Evolutionary conservation across 2,888 invertebrate species (phyloP).

Genomic region (Xylota segnis): DNA sequence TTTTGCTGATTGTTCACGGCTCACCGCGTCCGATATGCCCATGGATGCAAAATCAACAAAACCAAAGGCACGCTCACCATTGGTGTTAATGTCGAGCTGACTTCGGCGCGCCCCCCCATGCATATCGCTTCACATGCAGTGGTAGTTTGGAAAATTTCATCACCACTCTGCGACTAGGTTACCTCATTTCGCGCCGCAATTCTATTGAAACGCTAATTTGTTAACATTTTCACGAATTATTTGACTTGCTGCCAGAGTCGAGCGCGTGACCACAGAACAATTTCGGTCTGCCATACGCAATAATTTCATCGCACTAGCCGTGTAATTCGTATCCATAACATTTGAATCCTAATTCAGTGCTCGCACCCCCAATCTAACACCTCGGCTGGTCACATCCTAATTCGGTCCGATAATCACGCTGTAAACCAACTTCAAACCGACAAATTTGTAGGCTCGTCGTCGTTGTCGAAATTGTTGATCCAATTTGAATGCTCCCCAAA

Average conservation of each 20-base stretch:
- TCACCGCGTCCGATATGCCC: not conserved
- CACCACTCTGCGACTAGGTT: not conserved
- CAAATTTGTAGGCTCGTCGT: slow-evolving; percentile 61
- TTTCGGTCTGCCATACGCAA: slow-evolving; percentile 59
- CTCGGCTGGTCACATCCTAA: slow-evolving; percentile 70
- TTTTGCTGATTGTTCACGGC: not conserved
- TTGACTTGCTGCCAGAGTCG: slow-evolving; percentile 41
- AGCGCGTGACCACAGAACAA: slow-evolving; percentile 57
- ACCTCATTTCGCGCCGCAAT: slow-evolving; percentile 39
- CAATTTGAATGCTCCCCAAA: slow-evolving; percentile 73
- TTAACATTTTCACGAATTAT: slow-evolving; percentile 64
- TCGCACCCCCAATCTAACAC: slow-evolving; percentile 36
- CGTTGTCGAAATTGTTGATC: slow-evolving; percentile 70
- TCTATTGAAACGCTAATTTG: slow-evolving; percentile 72
- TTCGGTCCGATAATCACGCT: slow-evolving; percentile 74
- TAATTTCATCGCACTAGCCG: slow-evolving; percentile 56
- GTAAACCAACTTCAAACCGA: slow-evolving; percentile 74
- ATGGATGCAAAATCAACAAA: not conserved
- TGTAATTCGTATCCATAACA: slow-evolving; percentile 65
- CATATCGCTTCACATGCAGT: not conserved
- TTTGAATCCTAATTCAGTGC: slow-evolving; percentile 43
- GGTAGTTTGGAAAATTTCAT: slow-evolving; percentile 15
- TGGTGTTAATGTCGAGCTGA: not conserved
- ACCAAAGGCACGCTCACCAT: not conserved
- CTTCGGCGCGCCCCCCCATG: not conserved